Percentiles rank a stretch among this genome's conserved stretches.
These are phyloP conservation scores for Lepus townsendii DNA, from an alignment of 2,797 vertebrate species.

Conservation along the genomic window DNA sequence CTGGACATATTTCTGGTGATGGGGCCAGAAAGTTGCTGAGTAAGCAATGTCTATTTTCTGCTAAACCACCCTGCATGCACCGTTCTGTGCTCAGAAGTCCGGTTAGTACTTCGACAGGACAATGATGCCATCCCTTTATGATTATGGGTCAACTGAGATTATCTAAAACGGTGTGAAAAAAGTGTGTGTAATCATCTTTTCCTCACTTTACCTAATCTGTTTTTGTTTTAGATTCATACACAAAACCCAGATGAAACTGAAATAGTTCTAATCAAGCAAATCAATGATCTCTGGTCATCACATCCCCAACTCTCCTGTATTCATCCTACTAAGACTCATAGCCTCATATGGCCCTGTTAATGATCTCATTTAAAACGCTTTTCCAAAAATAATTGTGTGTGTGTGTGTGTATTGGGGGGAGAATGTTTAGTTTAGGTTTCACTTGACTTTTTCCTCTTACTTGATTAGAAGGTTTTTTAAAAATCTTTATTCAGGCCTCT, in stretches of 20 bases:
- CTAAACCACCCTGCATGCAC: too few species aligned
- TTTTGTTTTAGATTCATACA: background rate
- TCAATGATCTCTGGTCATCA: background rate
- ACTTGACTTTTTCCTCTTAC: background rate
- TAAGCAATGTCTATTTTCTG: background rate
- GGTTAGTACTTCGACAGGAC: too few species aligned
- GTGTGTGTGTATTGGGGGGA: too few species aligned
- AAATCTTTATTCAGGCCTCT: background rate
- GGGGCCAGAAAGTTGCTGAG: background rate
- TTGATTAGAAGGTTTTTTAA: background rate
- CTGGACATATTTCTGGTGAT: background rate
- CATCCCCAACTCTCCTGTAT: rapidly evolving
- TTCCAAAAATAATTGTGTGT: too few species aligned
- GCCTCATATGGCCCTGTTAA: background rate
- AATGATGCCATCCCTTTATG: background rate
- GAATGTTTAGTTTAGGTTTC: too few species aligned
- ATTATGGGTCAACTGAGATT: background rate
- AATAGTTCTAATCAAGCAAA: background rate
- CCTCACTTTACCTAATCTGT: background rate
- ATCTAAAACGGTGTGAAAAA: background rate
- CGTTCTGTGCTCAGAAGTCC: too few species aligned
- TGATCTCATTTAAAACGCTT: background rate
- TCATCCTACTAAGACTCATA: background rate
- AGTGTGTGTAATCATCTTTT: background rate
- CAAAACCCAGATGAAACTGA: background rate